These are phyloP conservation scores for Bedellia somnulentella DNA, from an alignment of 2,888 invertebrate genomes.

Conservation along the genomic window DNA sequence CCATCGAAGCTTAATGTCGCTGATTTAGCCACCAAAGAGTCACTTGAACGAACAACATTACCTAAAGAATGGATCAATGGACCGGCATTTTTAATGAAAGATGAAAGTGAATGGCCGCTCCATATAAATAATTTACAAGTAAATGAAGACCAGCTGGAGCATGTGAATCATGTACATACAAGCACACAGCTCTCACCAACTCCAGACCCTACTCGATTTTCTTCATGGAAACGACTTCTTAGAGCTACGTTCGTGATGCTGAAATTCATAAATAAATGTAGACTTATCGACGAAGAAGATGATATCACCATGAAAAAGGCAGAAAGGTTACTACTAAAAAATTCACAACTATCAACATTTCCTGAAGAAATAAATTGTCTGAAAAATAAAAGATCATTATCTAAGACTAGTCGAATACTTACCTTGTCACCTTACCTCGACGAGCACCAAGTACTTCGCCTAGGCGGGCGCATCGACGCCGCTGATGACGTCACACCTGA, in stretches of 20 bases:
- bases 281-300: not conserved
- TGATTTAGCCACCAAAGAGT: too few relatives aligned
- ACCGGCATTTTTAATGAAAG: too few relatives aligned
- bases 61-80: too few relatives aligned
- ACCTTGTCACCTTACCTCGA: not conserved
- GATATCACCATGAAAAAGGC: not conserved
- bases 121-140: too few relatives aligned
- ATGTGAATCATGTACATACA: too few relatives aligned
- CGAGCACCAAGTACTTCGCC: slow-evolving; percentile 2
- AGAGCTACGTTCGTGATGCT: not conserved
- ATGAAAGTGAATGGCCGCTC: too few relatives aligned
- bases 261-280: not conserved
- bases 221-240: not conserved
- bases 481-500: not conserved
- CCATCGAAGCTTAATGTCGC: too few relatives aligned
- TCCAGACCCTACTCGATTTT: not conserved
- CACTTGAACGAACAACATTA: too few relatives aligned
- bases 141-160: too few relatives aligned
- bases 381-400: not conserved
- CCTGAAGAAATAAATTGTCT: not conserved
- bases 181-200: too few relatives aligned
- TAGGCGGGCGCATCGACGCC: slow-evolving; percentile 3
- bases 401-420: not conserved
- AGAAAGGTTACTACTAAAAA: not conserved
- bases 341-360: not conserved